These are phyloP conservation scores for Halictus rubicundus DNA, from an alignment of 1,140 invertebrate genomes.

Conservation along the genomic window DNA sequence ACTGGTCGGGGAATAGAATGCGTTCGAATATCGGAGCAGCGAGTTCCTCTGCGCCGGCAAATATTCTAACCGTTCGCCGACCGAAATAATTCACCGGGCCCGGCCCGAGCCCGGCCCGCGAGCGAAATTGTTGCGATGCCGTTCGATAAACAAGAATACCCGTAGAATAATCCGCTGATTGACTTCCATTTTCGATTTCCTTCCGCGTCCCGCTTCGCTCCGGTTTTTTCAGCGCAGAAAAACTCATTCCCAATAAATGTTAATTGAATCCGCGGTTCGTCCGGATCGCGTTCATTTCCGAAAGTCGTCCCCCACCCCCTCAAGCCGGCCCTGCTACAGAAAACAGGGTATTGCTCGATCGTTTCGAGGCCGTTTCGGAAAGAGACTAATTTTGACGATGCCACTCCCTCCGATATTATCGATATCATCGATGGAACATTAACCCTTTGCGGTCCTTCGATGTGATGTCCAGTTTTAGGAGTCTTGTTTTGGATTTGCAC, in stretches of 20 bases:
- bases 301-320: neutral
- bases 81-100: constrained; percentile 31
- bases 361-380: neutral
- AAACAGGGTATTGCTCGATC: neutral
- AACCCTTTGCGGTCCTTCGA: neutral
- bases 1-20: neutral
- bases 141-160: constrained; percentile 25
- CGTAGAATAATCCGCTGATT: constrained; percentile 5
- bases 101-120: neutral
- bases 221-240: neutral
- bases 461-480: no score
- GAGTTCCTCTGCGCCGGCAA: neutral
- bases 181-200: neutral
- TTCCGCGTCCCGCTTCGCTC: neutral
- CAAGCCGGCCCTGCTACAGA: no score
- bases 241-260: constrained; percentile 7
- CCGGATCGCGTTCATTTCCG: neutral
- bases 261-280: neutral
- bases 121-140: constrained; percentile 22
- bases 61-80: constrained; percentile 34
- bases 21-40: constrained; percentile 19
- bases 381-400: neutral
- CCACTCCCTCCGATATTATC: neutral
- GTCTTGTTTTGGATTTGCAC: no score
- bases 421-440: neutral